Evolutionary conservation across 1,140 invertebrate species (phyloP).

Genomic region (Cryptotermes secundus): DNA sequence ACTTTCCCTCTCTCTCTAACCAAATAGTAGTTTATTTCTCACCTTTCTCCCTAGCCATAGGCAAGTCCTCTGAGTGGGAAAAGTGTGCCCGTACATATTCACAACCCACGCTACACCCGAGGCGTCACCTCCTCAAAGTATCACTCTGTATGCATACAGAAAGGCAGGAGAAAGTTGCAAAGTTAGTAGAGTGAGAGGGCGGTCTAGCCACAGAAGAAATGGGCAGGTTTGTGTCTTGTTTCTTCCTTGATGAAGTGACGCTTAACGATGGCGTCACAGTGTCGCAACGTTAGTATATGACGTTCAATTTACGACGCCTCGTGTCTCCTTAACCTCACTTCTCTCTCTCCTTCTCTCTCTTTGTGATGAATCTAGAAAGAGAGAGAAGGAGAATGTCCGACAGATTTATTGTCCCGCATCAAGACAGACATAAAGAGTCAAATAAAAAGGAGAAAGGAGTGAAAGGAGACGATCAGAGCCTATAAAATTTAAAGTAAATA

Average conservation of each 20-base stretch:
- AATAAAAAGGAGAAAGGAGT: background rate
- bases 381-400: background rate
- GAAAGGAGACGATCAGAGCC: background rate
- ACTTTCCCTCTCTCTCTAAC: background rate
- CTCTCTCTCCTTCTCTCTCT: background rate
- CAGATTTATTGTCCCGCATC: conserved; percentile 4
- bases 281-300: background rate
- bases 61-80: no score
- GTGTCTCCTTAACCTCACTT: background rate
- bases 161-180: no score
- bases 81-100: background rate
- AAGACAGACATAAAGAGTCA: background rate
- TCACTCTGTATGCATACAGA: background rate
- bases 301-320: conserved; percentile 8
- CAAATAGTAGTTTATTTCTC: background rate
- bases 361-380: background rate
- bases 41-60: background rate
- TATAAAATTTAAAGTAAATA: background rate
- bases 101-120: background rate
- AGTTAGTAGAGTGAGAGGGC: no score
- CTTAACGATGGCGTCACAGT: background rate
- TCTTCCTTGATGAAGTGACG: background rate
- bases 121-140: no score
- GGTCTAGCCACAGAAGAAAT: no score
- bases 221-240: no score